phyloP scores from a whole-genome alignment of 2,113 vertebrate genomes.

The Lepus timidus region DNA sequence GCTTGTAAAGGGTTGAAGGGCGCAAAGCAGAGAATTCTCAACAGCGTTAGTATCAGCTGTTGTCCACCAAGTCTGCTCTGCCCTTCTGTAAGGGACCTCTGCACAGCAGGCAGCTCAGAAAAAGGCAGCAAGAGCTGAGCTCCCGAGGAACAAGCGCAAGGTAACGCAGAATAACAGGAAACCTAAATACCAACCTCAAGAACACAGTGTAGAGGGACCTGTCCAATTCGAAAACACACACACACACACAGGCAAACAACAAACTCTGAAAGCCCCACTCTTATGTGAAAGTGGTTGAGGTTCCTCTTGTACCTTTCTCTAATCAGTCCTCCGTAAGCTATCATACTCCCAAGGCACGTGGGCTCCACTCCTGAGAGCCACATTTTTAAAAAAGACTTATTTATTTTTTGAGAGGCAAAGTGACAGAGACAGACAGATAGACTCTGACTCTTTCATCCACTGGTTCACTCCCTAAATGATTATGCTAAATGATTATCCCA shows the following conservation, averaged over 20 bases:
- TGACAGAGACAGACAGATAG: too few relatives aligned
- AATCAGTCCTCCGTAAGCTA: too few relatives aligned
- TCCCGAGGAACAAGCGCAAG: background rate
- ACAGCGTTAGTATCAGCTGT: background rate
- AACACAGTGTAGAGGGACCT: background rate
- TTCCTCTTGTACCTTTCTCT: background rate
- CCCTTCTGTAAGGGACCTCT: slow-evolving; percentile 37
- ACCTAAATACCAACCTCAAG: background rate
- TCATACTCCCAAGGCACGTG: background rate
- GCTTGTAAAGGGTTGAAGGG: slow-evolving; percentile 33
- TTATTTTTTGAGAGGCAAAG: too few relatives aligned
- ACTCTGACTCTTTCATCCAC: too few relatives aligned
- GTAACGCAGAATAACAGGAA: background rate
- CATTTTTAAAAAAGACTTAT: too few relatives aligned
- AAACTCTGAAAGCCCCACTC: background rate
- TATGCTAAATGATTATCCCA: too few relatives aligned
- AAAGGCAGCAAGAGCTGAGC: background rate
- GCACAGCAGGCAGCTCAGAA: background rate
- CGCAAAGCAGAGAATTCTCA: slow-evolving; percentile 39
- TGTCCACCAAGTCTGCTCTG: slow-evolving; percentile 45
- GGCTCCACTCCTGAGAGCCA: background rate
- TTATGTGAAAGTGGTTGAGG: background rate
- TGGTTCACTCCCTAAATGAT: too few relatives aligned
- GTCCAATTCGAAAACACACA: background rate
- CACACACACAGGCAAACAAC: background rate